Conservation (phyloP, 1,140 invertebrate genomes). For the Bombus confusus region DNA sequence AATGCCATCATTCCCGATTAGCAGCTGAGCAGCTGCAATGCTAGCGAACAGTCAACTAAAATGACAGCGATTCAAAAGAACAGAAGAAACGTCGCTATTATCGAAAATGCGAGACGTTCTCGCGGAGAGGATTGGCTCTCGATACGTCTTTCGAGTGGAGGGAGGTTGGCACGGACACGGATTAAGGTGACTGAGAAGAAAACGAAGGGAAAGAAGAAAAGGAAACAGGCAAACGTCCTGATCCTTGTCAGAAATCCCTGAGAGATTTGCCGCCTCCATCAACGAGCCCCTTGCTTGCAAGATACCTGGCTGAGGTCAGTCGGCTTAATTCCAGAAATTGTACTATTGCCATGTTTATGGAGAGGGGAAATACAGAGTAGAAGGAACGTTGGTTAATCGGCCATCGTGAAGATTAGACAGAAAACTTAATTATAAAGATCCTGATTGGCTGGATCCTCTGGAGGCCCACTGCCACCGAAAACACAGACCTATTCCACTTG, state of each 20-base stretch:
- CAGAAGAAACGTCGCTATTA: neutral
- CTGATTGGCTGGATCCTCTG: conserved; percentile 75
- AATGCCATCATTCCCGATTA: no score
- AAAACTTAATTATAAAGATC: conserved; percentile 77
- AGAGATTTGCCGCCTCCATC: conserved; percentile 51
- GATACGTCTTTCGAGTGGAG: conserved; percentile 2
- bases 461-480: conserved; percentile 54
- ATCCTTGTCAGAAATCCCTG: conserved; percentile 62
- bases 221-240: conserved; percentile 34
- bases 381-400: conserved; percentile 68
- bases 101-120: conserved; percentile 10
- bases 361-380: conserved; percentile 25
- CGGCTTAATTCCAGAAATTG: conserved; percentile 72
- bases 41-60: no score
- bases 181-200: conserved; percentile 27
- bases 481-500: conserved; percentile 38
- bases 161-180: neutral
- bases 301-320: conserved; percentile 20
- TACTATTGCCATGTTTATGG: conserved; percentile 72
- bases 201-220: conserved; percentile 9
- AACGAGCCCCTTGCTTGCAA: conserved; percentile 23
- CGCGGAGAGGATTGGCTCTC: conserved; percentile 11
- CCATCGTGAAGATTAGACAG: conserved; percentile 73
- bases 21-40: no score
- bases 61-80: neutral